Evolutionary conservation across 2,113 vertebrate species (phyloP).

Genomic region (Scatophagus argus): DNA sequence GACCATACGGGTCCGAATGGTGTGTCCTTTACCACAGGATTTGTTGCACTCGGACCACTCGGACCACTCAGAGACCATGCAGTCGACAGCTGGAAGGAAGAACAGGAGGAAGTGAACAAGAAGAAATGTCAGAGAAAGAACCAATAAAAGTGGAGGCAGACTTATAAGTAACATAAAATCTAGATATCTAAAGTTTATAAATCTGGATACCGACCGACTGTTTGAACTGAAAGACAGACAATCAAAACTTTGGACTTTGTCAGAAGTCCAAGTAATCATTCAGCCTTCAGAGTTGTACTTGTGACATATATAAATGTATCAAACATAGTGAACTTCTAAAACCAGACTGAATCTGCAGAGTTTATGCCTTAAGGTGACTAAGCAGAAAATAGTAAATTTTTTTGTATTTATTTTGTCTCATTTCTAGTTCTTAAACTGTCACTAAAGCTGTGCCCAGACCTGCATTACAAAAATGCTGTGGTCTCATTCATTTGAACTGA

Average conservation of each 20-base stretch:
- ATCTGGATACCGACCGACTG: neutral
- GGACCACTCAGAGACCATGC: conserved; percentile 94
- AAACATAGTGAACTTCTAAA: no score
- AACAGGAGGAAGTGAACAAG: neutral
- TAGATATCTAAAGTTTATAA: neutral
- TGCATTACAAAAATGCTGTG: no score
- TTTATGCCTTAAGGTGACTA: neutral
- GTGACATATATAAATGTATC: no score
- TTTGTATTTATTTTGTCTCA: neutral
- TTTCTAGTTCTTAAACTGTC: neutral
- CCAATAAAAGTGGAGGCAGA: neutral
- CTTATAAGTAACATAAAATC: neutral
- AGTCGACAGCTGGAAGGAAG: conserved; percentile 87
- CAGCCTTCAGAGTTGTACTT: no score
- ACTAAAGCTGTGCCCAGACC: no score
- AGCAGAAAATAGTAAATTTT: neutral
- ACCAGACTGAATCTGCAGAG: neutral
- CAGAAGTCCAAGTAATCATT: neutral
- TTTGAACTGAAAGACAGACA: neutral
- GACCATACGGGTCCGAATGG: conserved; percentile 93
- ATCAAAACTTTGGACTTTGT: no score
- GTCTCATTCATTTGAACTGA: no score
- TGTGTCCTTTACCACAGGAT: conserved; percentile 95
- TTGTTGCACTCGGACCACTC: conserved; percentile 97
- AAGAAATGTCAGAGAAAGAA: neutral